A percentile compares a stretch with the other conserved stretches of the same genome.
phyloP scores from a whole-genome alignment of 2,888 invertebrate species.

The Zele albiditarsus region DNA sequence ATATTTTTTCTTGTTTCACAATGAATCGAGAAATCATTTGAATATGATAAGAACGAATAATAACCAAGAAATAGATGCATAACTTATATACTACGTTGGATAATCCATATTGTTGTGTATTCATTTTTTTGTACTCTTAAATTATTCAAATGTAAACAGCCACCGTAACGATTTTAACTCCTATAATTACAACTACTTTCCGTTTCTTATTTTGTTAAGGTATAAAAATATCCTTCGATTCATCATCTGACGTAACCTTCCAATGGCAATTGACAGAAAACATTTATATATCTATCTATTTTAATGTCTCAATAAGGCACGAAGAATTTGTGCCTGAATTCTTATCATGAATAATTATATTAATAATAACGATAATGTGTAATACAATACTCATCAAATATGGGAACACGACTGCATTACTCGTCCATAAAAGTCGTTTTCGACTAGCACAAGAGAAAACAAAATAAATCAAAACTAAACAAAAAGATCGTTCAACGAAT shows the following conservation, averaged over 20 bases:
- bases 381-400: not conserved
- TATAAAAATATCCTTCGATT: slow-evolving; percentile 28
- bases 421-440: slow-evolving; percentile 24
- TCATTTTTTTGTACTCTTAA: not conserved
- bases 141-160: not conserved
- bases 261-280: not conserved
- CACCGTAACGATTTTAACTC: not conserved
- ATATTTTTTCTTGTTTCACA: not conserved
- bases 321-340: not conserved
- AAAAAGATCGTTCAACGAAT: not conserved
- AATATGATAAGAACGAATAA: not conserved
- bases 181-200: not conserved
- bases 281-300: not conserved
- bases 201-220: not conserved
- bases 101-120: not conserved
- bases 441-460: slow-evolving; percentile 36
- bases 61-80: not conserved
- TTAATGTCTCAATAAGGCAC: slow-evolving; percentile 7
- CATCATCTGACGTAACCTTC: not conserved
- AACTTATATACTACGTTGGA: not conserved
- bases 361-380: not conserved
- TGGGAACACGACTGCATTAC: slow-evolving; percentile 1
- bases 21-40: too few species aligned
- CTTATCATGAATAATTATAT: not conserved
- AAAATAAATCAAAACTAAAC: not conserved